Conservation (phyloP, 2,888 invertebrate genomes). For the Epiblema foenella region DNA sequence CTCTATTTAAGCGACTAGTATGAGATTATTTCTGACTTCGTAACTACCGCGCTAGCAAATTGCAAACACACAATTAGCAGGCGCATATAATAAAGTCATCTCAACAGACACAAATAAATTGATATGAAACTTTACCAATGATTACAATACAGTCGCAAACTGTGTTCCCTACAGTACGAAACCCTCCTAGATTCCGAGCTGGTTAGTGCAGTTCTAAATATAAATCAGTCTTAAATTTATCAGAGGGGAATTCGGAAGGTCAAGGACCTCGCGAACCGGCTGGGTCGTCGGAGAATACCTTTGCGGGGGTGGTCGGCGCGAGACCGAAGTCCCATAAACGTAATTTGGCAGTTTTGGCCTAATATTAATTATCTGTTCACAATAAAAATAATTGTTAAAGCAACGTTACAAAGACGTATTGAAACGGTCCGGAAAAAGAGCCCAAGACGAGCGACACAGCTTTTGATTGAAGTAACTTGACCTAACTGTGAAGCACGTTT, state of each 20-base stretch:
- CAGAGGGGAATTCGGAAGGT: constrained; percentile 78
- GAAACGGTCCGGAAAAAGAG: too few relatives aligned
- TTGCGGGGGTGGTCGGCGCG: constrained; percentile 58
- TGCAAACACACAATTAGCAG: background rate
- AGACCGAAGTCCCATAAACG: constrained; percentile 59
- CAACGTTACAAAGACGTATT: too few relatives aligned
- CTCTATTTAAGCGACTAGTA: background rate
- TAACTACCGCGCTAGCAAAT: background rate
- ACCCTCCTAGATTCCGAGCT: constrained; percentile 59
- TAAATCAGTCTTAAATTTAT: constrained; percentile 65
- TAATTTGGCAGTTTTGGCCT: background rate
- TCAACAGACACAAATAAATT: background rate
- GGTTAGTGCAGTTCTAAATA: constrained; percentile 78
- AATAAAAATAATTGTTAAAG: background rate
- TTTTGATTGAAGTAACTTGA: too few relatives aligned
- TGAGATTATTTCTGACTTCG: background rate
- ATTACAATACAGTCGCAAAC: background rate
- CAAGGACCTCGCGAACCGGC: constrained; percentile 81
- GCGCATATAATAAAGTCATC: background rate
- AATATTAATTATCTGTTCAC: background rate
- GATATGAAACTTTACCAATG: background rate
- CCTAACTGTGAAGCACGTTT: too few relatives aligned
- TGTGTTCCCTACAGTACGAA: background rate
- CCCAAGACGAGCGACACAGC: too few relatives aligned
- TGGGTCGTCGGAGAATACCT: constrained; percentile 59